Base-by-base conservation (phyloP, 2,797 vertebrate genomes). In the Coranthus polyacanthus region DNA sequence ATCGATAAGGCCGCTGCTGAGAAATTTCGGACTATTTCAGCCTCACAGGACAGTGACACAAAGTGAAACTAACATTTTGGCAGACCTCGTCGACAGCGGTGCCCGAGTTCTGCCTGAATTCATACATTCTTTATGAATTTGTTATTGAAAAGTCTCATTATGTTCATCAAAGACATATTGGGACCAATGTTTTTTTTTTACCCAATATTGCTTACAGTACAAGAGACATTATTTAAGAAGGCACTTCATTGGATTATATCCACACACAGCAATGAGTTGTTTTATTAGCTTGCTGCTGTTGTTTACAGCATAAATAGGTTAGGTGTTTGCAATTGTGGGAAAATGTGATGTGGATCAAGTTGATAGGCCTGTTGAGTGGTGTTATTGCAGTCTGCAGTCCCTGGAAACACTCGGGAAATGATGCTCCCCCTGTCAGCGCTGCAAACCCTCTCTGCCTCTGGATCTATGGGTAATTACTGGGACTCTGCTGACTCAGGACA, bases 121-220 rank as follows among this genome's bases (percentile, higher is more conserved):
- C 90, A 94, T 93, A 79, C 83, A 92, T 93, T 92, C 90, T 93
- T 94, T 89, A 93, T 94, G 90, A 90, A 80, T 79, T 51, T 62
- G 68, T 93, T 94, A 95, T 94, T 93, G 90, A 86, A 93, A 90
- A 83, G 63, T 61, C 83, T 88, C 79, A 89, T 91, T 88, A 91
- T 88, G 89, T 79, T 90, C 78, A 87, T 92, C 87, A 80, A 74
- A 88, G 82, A 85, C 78, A 81, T 87, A 89, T 87, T 90, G 77
- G 85, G 84, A 86, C 68, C 79, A 80, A 39, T 64, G 54, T 81
- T 88, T 87, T 88, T 88, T 84, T 87, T 91, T 83, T 79, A 72
- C 79, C 49, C 79, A 54, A 87, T 89, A 87, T 85, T 66, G 86
- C 26, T 44, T 53, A 67, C 67, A 73, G 73, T 79, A 66, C 71